These are phyloP conservation scores for Zapornia atra DNA, from an alignment of 2,113 vertebrate species.

Conservation along the genomic window DNA sequence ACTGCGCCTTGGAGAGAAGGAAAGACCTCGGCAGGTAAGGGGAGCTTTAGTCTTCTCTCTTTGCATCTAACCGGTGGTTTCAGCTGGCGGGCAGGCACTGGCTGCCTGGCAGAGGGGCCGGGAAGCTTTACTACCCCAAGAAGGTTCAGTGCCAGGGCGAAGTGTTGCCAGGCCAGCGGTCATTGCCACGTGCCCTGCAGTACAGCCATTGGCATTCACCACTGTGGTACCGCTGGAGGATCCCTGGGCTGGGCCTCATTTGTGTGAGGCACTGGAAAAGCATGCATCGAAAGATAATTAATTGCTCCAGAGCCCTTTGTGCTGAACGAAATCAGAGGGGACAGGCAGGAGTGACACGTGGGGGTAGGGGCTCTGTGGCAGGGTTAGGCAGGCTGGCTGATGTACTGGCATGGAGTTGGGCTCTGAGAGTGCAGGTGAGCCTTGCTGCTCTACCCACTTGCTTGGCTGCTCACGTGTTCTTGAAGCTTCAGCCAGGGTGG, in stretches of 20 bases:
- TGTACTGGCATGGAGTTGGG: background rate
- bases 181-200: accelerated
- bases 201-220: background rate
- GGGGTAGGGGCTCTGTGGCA: accelerated
- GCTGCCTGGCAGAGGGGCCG: background rate
- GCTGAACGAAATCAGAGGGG: background rate
- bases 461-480: background rate
- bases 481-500: background rate
- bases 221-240: accelerated
- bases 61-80: accelerated
- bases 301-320: accelerated
- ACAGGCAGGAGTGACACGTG: accelerated
- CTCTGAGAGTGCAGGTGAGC: accelerated
- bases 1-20: conserved; percentile 46
- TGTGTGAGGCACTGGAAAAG: background rate
- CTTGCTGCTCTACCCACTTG: background rate
- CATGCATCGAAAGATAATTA: background rate
- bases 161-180: background rate
- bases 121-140: background rate
- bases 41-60: background rate
- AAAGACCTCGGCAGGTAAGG: conserved; percentile 82
- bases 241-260: background rate
- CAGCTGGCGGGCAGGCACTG: background rate
- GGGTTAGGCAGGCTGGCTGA: background rate
- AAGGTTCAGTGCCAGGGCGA: accelerated